A percentile compares a stretch with the other conserved stretches of the same genome.
Evolutionary conservation across 2,888 invertebrate species (phyloP).

Genomic region (Eupeodes luniger): DNA sequence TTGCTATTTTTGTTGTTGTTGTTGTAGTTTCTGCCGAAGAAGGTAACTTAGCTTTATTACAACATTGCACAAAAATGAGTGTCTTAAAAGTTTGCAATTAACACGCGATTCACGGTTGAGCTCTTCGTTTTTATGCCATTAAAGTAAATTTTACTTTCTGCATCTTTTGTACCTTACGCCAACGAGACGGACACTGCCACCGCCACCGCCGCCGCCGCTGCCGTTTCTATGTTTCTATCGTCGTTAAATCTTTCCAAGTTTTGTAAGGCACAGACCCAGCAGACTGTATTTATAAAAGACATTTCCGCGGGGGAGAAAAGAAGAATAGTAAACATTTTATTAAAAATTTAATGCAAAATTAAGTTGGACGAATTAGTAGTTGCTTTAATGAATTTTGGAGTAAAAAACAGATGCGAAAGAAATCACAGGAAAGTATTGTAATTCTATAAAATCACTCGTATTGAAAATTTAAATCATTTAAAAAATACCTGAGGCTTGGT

Average conservation of each 20-base stretch:
- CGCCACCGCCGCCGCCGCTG: too few relatives aligned
- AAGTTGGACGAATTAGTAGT: neutral
- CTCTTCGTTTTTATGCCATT: constrained; percentile 32
- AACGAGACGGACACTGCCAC: too few relatives aligned
- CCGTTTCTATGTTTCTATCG: too few relatives aligned
- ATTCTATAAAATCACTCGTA: too few relatives aligned
- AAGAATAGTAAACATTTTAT: neutral
- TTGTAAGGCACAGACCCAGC: constrained; percentile 22
- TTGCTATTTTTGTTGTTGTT: neutral
- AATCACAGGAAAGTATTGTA: too few relatives aligned
- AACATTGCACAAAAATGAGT: constrained; percentile 58
- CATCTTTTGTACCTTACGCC: neutral
- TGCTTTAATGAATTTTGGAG: too few relatives aligned
- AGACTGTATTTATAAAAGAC: constrained; percentile 21
- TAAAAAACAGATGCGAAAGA: too few relatives aligned
- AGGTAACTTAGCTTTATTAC: constrained; percentile 22
- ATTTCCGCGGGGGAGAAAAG: constrained; percentile 13
- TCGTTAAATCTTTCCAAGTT: too few relatives aligned
- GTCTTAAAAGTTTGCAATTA: constrained; percentile 57
- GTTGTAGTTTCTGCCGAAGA: neutral
- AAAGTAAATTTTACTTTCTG: constrained; percentile 22
- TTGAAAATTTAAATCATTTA: too few relatives aligned
- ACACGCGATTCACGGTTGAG: constrained; percentile 71
- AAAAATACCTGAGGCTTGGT: too few relatives aligned
- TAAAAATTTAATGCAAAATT: neutral